These are phyloP conservation scores for Drosophila pruinosa DNA, from an alignment of 1,140 invertebrate genomes.

Conservation along the genomic window DNA sequence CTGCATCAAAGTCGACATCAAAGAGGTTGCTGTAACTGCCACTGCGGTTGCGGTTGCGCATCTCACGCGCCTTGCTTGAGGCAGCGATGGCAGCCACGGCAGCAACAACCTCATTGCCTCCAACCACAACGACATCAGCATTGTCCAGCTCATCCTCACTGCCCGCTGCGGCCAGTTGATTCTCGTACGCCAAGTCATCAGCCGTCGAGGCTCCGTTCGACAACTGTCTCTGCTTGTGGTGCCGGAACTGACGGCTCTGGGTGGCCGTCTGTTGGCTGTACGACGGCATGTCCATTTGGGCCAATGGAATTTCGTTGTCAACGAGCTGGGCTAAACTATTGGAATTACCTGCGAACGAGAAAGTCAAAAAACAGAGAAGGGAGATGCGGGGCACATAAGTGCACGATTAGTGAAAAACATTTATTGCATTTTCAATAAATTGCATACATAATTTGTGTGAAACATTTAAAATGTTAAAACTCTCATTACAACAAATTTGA, in stretches of 20 bases:
- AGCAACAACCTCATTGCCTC: slow-evolving; percentile 72
- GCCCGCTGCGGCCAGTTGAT: slow-evolving; percentile 63
- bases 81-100: slow-evolving; percentile 71
- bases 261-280: slow-evolving; percentile 63
- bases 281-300: slow-evolving; percentile 83
- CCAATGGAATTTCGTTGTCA: slow-evolving; percentile 86
- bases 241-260: slow-evolving; percentile 68
- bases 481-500: slow-evolving; percentile 76
- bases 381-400: slow-evolving; percentile 4
- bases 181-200: slow-evolving; percentile 62
- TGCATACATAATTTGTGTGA: slow-evolving; percentile 55
- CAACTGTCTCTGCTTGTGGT: slow-evolving; percentile 67
- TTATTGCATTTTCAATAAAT: slow-evolving; percentile 15
- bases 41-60: slow-evolving; percentile 76
- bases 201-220: slow-evolving; percentile 44
- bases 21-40: slow-evolving; percentile 82
- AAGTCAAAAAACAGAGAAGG: slow-evolving; percentile 8
- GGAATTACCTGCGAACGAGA: slow-evolving; percentile 84
- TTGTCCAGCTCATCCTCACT: slow-evolving; percentile 71
- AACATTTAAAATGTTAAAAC: slow-evolving; percentile 69
- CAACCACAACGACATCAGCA: slow-evolving; percentile 69
- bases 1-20: slow-evolving; percentile 66
- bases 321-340: slow-evolving; percentile 87
- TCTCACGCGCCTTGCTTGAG: slow-evolving; percentile 60
- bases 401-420: slow-evolving; percentile 24